Evolutionary conservation across 2,888 invertebrate genomes (phyloP).

Genomic region (Drosophila melanosoma): DNA sequence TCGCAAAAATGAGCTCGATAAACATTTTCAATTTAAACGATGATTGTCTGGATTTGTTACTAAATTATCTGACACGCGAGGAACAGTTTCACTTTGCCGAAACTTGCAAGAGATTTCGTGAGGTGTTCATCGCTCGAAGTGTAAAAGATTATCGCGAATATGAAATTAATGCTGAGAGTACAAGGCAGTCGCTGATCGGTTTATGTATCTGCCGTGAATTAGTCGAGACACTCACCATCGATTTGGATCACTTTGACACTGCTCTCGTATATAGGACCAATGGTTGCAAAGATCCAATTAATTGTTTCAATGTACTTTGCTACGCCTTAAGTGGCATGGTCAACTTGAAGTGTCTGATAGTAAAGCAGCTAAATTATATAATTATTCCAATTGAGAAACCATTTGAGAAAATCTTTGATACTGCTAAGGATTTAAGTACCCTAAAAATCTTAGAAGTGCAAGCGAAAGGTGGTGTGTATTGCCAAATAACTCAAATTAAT

Average conservation of each 20-base stretch:
- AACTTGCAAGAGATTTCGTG: slow-evolving; percentile 58
- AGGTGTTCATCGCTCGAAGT: slow-evolving; percentile 28
- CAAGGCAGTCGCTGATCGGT: slow-evolving; percentile 30
- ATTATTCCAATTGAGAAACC: slow-evolving; percentile 28
- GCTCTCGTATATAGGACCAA: neutral
- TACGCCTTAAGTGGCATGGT: slow-evolving; percentile 45
- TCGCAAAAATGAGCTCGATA: slow-evolving; percentile 29
- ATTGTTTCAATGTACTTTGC: slow-evolving; percentile 46
- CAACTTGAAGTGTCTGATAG: slow-evolving; percentile 27
- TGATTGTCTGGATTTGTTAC: slow-evolving; percentile 55
- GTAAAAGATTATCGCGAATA: slow-evolving; percentile 37
- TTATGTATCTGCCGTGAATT: slow-evolving; percentile 51
- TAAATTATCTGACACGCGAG: slow-evolving; percentile 24
- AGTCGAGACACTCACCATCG: slow-evolving; percentile 42
- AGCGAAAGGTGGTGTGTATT: slow-evolving; percentile 42
- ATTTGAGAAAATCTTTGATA: slow-evolving; percentile 47
- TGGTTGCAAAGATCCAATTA: slow-evolving; percentile 23
- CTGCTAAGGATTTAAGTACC: slow-evolving; percentile 21
- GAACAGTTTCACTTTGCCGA: slow-evolving; percentile 54
- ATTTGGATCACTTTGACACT: slow-evolving; percentile 52
- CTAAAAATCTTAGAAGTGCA: slow-evolving; percentile 39
- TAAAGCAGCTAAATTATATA: slow-evolving; percentile 35
- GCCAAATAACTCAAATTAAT: neutral
- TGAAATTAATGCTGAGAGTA: slow-evolving; percentile 18
- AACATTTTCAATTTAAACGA: slow-evolving; percentile 50